Percentiles rank a stretch among this genome's conserved stretches.
phyloP scores from a whole-genome alignment of 2,888 invertebrate genomes.

The Orthosia incerta region DNA sequence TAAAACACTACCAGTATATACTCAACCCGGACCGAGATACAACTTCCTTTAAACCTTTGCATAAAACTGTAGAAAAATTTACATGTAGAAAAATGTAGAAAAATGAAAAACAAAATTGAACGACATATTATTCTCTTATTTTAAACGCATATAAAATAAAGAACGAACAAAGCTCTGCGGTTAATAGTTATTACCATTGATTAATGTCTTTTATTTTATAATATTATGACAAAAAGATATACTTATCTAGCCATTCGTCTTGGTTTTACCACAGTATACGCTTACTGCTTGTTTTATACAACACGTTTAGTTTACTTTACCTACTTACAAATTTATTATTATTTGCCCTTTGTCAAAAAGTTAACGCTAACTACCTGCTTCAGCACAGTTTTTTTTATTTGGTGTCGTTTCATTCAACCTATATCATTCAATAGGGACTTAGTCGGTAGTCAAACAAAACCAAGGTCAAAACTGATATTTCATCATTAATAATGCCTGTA shows the following conservation, averaged over 20 bases:
- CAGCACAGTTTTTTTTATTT: not conserved
- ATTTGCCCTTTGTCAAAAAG: not conserved
- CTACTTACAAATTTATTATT: not conserved
- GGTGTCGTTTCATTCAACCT: not conserved
- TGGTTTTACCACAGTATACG: not conserved
- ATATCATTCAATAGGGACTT: not conserved
- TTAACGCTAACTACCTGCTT: too few species aligned
- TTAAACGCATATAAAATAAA: not conserved
- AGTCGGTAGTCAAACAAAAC: not conserved
- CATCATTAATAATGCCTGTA: not conserved
- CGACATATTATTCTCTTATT: too few species aligned
- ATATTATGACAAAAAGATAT: not conserved
- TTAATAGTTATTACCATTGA: slow-evolving; percentile 6
- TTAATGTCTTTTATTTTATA: slow-evolving; percentile 6
- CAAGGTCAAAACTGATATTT: not conserved
- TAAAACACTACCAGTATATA: too few species aligned
- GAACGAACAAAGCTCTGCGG: not conserved
- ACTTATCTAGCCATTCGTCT: not conserved
- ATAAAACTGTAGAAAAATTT: not conserved
- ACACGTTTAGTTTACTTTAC: not conserved
- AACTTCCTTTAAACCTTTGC: too few species aligned
- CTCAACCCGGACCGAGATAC: not conserved
- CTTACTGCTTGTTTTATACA: not conserved
- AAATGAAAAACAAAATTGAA: too few species aligned
- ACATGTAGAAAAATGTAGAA: not conserved